Evolutionary conservation across 1,140 invertebrate species (phyloP).

Genomic region (Mizuhopecten yessoensis): DNA sequence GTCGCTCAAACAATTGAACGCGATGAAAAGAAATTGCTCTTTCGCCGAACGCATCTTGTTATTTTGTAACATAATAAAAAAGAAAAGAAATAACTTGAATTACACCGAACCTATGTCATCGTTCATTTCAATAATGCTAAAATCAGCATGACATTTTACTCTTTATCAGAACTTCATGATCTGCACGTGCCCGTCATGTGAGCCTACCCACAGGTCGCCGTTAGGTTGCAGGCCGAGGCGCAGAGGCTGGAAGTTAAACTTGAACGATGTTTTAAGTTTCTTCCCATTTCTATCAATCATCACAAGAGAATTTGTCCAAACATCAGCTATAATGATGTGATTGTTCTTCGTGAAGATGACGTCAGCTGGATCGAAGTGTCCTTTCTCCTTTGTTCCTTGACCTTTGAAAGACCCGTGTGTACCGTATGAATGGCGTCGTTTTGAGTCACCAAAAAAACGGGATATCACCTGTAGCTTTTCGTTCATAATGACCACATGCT

Average conservation of each 20-base stretch:
- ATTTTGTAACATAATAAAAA: too few relatives aligned
- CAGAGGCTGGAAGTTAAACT: conserved; percentile 9
- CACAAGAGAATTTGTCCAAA: neutral
- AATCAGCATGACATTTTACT: too few relatives aligned
- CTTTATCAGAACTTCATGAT: neutral
- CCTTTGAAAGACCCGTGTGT: neutral
- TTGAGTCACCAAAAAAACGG: neutral
- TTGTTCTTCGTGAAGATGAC: conserved; percentile 7
- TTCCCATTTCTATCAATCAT: conserved; percentile 19
- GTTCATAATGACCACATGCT: neutral
- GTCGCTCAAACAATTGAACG: too few relatives aligned
- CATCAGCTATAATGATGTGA: neutral
- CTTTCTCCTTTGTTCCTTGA: neutral
- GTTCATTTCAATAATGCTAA: too few relatives aligned
- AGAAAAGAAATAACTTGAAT: too few relatives aligned
- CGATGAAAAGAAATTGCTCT: too few relatives aligned
- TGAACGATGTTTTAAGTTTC: neutral
- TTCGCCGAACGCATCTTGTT: too few relatives aligned
- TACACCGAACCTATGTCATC: too few relatives aligned
- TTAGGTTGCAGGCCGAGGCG: neutral
- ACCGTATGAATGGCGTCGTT: neutral
- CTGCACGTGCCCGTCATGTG: conserved; percentile 10
- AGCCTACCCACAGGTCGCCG: neutral
- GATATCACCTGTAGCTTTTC: conserved; percentile 17
- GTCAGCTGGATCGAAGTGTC: neutral